Base-by-base conservation (phyloP, 2,888 invertebrate genomes). In the Cartodere bifasciata region DNA sequence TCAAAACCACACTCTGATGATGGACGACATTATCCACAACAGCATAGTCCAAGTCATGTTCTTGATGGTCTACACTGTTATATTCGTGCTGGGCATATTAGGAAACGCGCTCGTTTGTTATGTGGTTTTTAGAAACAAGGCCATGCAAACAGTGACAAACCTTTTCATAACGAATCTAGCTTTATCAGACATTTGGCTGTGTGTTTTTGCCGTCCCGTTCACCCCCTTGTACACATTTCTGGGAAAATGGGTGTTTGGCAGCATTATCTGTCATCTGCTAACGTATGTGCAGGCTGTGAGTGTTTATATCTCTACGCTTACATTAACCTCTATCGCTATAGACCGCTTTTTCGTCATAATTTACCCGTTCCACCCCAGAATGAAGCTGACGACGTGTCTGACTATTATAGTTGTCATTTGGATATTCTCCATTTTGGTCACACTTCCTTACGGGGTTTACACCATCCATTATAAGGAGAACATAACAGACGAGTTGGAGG, bases 111-210 rank as follows among this genome's bases (percentile, higher is more conserved):
- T 97, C 11, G 95, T 97, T 13, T 90, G 91, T 51, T 94, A 81
- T 53, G 92, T 97, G 10, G 94, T 98, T 4, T 71, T 84, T 17
- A 70, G 88, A 16, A 95, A 92, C 61, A 80, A 79, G 44, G 82
- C 86, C 15, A 95, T 97, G 95, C 94, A 94, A 55, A 92, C 94
- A 0, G 95, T 97, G 20, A 97, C 97, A 3, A 97, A 97, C 58
- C 73, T 92, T 29, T 97, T 97, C 63, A 97, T 97, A 52, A 87
- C 90, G 23, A 97, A 97, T 57, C 65, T 98, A 47, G 97, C 97
- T 0, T 65, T 95, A 16, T 90, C 92, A 5, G 97, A 98, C 57
- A 86, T 97, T 27, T 64, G 97, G 25, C 71, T 98, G 41, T 94
- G 94, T 56, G 70, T 85, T 9, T 70, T 97, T 35, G 91, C 92